phyloP scores from a whole-genome alignment of 1,140 invertebrate genomes.

The Lordiphosa mommai region DNA sequence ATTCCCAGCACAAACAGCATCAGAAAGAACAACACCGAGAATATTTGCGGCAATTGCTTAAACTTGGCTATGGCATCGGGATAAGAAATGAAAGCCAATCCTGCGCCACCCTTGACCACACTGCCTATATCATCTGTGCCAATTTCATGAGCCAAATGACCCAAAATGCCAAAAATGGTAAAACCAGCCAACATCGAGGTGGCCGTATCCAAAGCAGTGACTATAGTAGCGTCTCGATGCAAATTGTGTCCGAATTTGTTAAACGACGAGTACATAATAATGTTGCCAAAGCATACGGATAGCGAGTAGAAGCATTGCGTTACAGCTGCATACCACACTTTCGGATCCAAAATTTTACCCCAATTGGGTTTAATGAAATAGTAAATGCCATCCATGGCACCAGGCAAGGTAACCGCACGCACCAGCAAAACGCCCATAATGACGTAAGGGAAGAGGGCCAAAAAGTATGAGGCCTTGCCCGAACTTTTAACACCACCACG shows the following conservation, averaged over 20 bases:
- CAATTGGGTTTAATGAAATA: constrained; percentile 89
- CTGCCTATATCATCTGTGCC: constrained; percentile 81
- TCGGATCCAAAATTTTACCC: constrained; percentile 84
- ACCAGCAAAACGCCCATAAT: constrained; percentile 89
- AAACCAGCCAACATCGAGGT: constrained; percentile 92
- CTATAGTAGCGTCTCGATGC: constrained; percentile 89
- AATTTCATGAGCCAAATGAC: constrained; percentile 86
- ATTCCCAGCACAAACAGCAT: constrained; percentile 91
- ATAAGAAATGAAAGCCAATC: constrained; percentile 92
- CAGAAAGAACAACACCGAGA: constrained; percentile 93
- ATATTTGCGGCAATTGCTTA: constrained; percentile 88
- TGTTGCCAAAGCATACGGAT: constrained; percentile 89
- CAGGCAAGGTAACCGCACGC: constrained; percentile 86
- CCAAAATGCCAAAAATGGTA: constrained; percentile 92
- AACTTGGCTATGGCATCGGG: constrained; percentile 94
- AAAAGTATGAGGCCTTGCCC: constrained; percentile 90
- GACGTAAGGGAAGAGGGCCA: constrained; percentile 92
- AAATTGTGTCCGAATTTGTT: constrained; percentile 90
- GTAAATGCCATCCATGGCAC: constrained; percentile 87
- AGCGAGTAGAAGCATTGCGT: constrained; percentile 93
- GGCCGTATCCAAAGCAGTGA: constrained; percentile 87
- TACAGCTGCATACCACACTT: constrained; percentile 91
- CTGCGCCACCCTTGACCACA: constrained; percentile 85
- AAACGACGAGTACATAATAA: constrained; percentile 91
- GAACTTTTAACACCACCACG: constrained; percentile 88